Evolutionary conservation across 2,113 vertebrate species (phyloP), one percentile per base, ranked within the genome.

Genomic region (Ascaphus truei): DNA sequence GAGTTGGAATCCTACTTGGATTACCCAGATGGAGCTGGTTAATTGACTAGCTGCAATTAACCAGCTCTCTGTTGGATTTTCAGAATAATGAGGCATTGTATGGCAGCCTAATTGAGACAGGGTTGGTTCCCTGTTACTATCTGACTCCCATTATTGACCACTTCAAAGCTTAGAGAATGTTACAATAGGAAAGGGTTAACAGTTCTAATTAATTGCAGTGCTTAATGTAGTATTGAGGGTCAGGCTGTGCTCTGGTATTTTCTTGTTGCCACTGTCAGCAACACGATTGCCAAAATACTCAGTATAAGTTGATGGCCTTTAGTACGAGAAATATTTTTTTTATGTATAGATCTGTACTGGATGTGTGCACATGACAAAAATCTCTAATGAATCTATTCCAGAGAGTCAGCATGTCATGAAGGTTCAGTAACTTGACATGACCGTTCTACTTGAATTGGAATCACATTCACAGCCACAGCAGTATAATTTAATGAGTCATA

Each of bases 401-500:
- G 25, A 39, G 45, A 69, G 45, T 69, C 66, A 69, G 66, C 45
- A 69, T 60, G 66, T 60, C 66, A 69, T 58, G 33, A n/a, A 9
- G 58, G 56, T 59, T 69, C 56, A 33, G 45, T 60, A 69, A 69
- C 60, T 69, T 69, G 56, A 69, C 56, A 60, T 69, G 66, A 69
- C 66, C 66, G 66, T 69, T 69, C 66, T 69, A 56, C 66, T 69
- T 69, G 30, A 69, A 69, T 69, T 51, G 56, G 31, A 69, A 69
- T 69, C 23, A 57, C 27, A 67, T 67, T 67, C 51, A 51, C 66
- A 69, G 66, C 43, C 66, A 60, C 66, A 69, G 66, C 56, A 69
- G 66, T 60, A 69, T 60, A 60, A 60, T 60, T 69, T 69, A 69
- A 69, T 69, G 66, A 69, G 66, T 69, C 66, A 60, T 18, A 69